Percentiles rank a stretch among this genome's conserved stretches.
These are phyloP conservation scores for Panurus biarmicus DNA, from an alignment of 2,113 vertebrate genomes.

Conservation along the genomic window DNA sequence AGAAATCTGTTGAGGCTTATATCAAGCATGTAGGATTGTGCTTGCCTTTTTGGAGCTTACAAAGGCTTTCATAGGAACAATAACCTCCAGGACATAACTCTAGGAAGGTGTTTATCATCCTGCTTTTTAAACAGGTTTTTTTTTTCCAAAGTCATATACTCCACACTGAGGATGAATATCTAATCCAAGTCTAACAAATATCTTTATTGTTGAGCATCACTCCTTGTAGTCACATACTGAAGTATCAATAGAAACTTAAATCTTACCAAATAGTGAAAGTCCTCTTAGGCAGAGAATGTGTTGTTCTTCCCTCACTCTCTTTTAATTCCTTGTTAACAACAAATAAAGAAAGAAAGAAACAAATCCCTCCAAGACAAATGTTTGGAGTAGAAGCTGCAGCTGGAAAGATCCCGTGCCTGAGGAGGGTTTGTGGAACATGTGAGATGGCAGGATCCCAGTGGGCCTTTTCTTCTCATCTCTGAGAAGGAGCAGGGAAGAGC, in stretches of 20 bases:
- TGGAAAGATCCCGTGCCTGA: neutral
- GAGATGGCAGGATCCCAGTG: neutral
- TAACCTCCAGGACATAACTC: neutral
- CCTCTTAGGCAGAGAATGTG: neutral
- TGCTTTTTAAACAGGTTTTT: neutral
- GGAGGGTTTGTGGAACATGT: neutral
- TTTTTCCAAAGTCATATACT: neutral
- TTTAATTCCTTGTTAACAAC: neutral
- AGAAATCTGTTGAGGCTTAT: neutral
- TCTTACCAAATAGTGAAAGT: neutral
- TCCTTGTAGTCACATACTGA: neutral
- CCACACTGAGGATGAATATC: neutral
- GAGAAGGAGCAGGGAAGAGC: neutral
- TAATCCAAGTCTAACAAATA: neutral
- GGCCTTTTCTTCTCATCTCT: neutral
- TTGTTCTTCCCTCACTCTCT: neutral
- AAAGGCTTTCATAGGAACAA: neutral
- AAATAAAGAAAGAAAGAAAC: neutral
- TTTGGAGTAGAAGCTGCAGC: neutral
- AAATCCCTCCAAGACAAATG: neutral
- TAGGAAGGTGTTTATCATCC: neutral
- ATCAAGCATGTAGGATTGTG: neutral
- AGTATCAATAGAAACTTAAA: neutral
- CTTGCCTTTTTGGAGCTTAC: neutral
- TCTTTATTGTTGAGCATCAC: accelerated